These are phyloP conservation scores for Drosophila nr. medialis DNA, from an alignment of 2,888 invertebrate genomes.

Conservation along the genomic window DNA sequence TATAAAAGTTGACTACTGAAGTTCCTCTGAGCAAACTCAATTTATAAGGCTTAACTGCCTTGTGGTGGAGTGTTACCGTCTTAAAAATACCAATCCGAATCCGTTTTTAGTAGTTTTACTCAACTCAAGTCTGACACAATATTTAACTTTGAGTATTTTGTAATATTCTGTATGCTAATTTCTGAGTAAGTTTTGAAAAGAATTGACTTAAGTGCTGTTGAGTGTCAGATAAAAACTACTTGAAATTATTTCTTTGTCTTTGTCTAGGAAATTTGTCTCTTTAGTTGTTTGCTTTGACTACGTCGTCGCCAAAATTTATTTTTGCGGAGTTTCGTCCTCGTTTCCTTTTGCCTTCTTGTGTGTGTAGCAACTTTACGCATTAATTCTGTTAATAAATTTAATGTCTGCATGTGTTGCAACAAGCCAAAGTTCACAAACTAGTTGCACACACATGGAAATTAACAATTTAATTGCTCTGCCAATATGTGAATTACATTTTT, in stretches of 20 bases:
- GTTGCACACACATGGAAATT: conserved; percentile 68
- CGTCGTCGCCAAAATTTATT: conserved; percentile 35
- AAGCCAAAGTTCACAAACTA: conserved; percentile 56
- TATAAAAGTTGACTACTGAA: neutral
- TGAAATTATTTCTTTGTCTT: conserved; percentile 59
- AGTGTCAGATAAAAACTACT: conserved; percentile 30
- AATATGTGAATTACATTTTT: conserved; percentile 55
- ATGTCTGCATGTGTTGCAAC: conserved; percentile 52
- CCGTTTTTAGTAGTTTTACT: neutral
- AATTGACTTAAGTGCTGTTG: conserved; percentile 21
- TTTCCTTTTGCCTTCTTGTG: conserved; percentile 37
- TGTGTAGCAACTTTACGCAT: conserved; percentile 62
- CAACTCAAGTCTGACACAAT: neutral
- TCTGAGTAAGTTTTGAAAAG: conserved; percentile 8
- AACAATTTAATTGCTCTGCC: conserved; percentile 75
- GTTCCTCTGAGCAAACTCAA: neutral
- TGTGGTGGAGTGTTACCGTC: neutral
- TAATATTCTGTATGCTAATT: conserved; percentile 35
- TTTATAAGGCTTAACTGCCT: conserved; percentile 2
- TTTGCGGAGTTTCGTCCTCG: conserved; percentile 43
- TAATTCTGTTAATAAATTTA: conserved; percentile 79
- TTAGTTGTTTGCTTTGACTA: conserved; percentile 63
- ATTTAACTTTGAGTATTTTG: conserved; percentile 3
- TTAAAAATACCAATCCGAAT: conserved; percentile 3
- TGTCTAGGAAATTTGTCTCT: conserved; percentile 36